Evolutionary conservation across 1,140 invertebrate species (phyloP).

Genomic region (Drusus annulatus): DNA sequence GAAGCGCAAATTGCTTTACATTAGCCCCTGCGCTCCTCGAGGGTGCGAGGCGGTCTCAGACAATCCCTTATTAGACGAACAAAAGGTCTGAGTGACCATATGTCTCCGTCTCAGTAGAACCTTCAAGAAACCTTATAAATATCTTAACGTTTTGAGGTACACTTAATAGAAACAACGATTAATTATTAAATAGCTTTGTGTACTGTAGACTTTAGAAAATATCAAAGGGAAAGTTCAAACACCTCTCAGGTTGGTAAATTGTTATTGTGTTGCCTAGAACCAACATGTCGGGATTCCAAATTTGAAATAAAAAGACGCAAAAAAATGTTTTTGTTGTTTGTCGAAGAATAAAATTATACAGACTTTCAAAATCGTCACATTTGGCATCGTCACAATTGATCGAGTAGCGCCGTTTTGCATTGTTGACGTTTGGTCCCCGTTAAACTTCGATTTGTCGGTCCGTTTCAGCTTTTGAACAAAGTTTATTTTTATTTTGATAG

Average conservation of each 20-base stretch:
- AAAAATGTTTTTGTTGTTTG: too few species aligned
- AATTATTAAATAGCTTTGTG: not conserved
- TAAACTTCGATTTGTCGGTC: too few species aligned
- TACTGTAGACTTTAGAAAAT: too few species aligned
- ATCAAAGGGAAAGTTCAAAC: not conserved
- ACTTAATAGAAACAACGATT: not conserved
- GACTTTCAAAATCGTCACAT: too few species aligned
- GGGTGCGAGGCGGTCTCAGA: not conserved
- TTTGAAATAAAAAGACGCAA: too few species aligned
- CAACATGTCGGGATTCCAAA: not conserved
- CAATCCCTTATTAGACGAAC: slow-evolving; percentile 35
- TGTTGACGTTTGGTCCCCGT: too few species aligned
- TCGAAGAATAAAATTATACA: too few species aligned
- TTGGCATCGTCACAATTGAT: too few species aligned
- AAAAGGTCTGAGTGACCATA: slow-evolving; percentile 10
- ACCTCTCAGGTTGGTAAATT: not conserved
- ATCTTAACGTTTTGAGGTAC: not conserved
- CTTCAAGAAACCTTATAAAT: not conserved
- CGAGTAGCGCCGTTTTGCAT: too few species aligned
- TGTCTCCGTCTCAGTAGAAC: not conserved
- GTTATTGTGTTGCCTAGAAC: not conserved
- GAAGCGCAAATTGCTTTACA: slow-evolving; percentile 5
- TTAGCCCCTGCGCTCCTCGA: not conserved
- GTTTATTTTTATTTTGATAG: too few species aligned
- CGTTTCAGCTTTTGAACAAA: too few species aligned